A percentile compares a stretch with the other conserved stretches of the same genome.
phyloP scores from a whole-genome alignment of 1,140 invertebrate species.

The Magallana gigas region DNA sequence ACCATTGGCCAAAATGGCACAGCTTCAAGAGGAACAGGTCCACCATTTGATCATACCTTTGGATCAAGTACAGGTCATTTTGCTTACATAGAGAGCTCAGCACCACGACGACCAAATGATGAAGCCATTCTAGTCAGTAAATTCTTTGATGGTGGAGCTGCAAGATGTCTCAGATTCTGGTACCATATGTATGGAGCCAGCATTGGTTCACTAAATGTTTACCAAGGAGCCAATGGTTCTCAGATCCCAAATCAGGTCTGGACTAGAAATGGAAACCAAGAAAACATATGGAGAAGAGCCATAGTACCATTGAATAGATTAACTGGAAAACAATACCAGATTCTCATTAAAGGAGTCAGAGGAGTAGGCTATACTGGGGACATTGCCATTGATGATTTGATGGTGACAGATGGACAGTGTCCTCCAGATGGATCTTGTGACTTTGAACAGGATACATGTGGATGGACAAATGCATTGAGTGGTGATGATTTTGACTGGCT shows the following conservation, averaged over 20 bases:
- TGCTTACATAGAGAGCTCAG: slow-evolving; percentile 73
- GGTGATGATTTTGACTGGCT: slow-evolving; percentile 75
- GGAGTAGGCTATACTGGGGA: slow-evolving; percentile 67
- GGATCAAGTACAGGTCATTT: slow-evolving; percentile 72
- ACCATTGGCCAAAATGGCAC: slow-evolving; percentile 65
- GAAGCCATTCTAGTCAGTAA: slow-evolving; percentile 64
- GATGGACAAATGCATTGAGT: slow-evolving; percentile 68
- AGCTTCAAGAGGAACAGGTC: slow-evolving; percentile 85
- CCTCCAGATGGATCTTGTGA: slow-evolving; percentile 69
- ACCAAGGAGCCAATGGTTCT: slow-evolving; percentile 56
- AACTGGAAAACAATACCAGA: slow-evolving; percentile 59
- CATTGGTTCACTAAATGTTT: slow-evolving; percentile 73
- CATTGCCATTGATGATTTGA: slow-evolving; percentile 76
- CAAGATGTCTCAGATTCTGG: slow-evolving; percentile 82
- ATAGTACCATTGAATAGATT: slow-evolving; percentile 43
- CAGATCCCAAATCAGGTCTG: slow-evolving; percentile 51
- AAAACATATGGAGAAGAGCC: slow-evolving; percentile 84
- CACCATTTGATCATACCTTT: slow-evolving; percentile 86
- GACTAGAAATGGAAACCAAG: slow-evolving; percentile 84
- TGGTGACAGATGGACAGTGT: slow-evolving; percentile 67
- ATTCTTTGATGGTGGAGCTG: slow-evolving; percentile 42
- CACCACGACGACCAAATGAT: slow-evolving; percentile 63
- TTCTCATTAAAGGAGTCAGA: slow-evolving; percentile 69
- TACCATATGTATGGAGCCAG: slow-evolving; percentile 87
- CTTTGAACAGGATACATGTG: slow-evolving; percentile 75